Evolutionary conservation across 2,888 invertebrate genomes (phyloP).

Genomic region (Polyploca ridens): DNA sequence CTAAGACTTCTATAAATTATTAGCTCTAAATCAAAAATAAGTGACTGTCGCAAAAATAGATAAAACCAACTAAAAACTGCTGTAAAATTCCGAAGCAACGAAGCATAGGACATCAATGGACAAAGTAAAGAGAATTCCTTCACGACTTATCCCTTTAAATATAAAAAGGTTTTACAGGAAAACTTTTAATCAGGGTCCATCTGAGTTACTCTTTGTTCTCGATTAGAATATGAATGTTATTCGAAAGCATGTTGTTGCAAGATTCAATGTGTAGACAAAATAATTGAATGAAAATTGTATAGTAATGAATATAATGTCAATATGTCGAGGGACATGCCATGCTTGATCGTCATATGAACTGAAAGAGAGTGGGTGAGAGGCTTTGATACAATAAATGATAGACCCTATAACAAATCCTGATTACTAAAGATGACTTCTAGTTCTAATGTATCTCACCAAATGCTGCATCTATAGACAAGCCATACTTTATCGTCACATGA

Average conservation of each 20-base stretch:
- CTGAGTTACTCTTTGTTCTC: slow-evolving; percentile 50
- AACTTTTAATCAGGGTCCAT: slow-evolving; percentile 79
- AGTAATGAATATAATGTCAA: too few species aligned
- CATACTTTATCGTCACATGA: too few species aligned
- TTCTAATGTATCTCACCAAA: too few species aligned
- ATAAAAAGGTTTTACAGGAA: slow-evolving; percentile 78
- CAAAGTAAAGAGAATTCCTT: slow-evolving; percentile 69
- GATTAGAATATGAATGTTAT: slow-evolving; percentile 25
- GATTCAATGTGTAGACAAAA: background rate
- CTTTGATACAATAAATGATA: too few species aligned
- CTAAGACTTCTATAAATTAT: too few species aligned
- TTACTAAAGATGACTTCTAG: too few species aligned
- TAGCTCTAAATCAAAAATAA: slow-evolving; percentile 2
- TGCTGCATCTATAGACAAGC: too few species aligned
- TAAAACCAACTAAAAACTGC: slow-evolving; percentile 43
- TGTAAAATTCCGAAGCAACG: slow-evolving; percentile 39
- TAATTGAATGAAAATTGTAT: background rate
- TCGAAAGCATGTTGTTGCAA: too few species aligned
- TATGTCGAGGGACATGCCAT: too few species aligned
- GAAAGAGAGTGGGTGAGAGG: too few species aligned
- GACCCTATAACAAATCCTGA: too few species aligned
- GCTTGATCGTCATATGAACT: too few species aligned
- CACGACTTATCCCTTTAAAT: slow-evolving; percentile 70
- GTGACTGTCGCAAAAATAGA: slow-evolving; percentile 12
- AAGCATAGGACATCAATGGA: slow-evolving; percentile 58